Conservation (phyloP, 53 echinoderm and acorn worm species). For the Actinopyga echinites region DNA sequence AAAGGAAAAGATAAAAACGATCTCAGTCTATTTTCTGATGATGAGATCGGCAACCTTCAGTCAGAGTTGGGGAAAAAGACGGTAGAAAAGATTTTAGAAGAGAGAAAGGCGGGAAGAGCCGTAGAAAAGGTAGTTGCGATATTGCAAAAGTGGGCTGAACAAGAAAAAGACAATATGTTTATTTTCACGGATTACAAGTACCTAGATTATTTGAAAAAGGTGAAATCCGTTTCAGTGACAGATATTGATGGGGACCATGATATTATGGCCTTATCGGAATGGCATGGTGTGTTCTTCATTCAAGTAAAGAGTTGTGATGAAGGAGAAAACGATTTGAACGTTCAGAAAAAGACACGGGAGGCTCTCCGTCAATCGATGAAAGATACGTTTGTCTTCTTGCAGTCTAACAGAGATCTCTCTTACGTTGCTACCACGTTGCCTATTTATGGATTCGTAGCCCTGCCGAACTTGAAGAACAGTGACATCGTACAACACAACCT, state of each 20-base stretch:
- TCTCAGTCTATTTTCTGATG: background rate
- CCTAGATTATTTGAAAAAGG: background rate
- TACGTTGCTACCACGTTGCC: background rate
- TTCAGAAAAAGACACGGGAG: slow-evolving; percentile 7
- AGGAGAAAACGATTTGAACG: background rate
- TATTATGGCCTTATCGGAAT: slow-evolving; percentile 24
- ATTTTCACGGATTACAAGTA: slow-evolving; percentile 42
- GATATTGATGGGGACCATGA: slow-evolving; percentile 22
- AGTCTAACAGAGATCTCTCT: slow-evolving; percentile 38
- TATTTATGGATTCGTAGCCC: slow-evolving; percentile 8
- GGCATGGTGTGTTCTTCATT: slow-evolving; percentile 22
- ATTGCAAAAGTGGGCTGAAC: slow-evolving; percentile 17
- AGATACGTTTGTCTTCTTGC: slow-evolving; percentile 32
- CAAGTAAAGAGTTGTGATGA: slow-evolving; percentile 36
- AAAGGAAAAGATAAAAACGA: background rate
- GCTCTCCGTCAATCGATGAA: slow-evolving; percentile 21
- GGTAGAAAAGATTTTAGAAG: background rate
- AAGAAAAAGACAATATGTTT: background rate
- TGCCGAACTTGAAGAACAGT: background rate
- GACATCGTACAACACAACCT: background rate
- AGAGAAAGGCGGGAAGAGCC: slow-evolving; percentile 17
- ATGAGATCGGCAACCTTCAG: background rate
- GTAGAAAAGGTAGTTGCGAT: slow-evolving; percentile 17
- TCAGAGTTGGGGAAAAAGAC: background rate
- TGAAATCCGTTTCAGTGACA: background rate